Evolutionary conservation across 2,797 vertebrate species (phyloP).

Genomic region (Cirrhinus molitorella): DNA sequence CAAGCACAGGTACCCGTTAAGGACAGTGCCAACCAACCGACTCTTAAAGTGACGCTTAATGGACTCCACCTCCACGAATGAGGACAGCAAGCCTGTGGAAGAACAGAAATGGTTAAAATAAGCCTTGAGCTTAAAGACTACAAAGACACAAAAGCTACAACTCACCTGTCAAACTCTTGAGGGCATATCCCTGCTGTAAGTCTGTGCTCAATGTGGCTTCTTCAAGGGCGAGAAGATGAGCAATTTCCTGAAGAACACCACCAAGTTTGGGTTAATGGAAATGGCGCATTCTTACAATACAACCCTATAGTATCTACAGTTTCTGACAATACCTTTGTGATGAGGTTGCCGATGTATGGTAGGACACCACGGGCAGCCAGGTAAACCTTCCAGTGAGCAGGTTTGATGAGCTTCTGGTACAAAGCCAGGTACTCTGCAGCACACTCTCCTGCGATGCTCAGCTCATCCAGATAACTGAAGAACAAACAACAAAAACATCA

Average conservation of each 20-base stretch:
- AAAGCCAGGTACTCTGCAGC: slow-evolving; percentile 94
- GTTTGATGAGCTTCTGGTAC: slow-evolving; percentile 98
- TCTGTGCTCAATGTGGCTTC: slow-evolving; percentile 97
- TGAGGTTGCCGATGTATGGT: slow-evolving; percentile 96
- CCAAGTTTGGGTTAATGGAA: neutral
- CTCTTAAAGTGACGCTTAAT: slow-evolving; percentile 99
- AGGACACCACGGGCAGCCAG: slow-evolving; percentile 95
- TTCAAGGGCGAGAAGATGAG: slow-evolving; percentile 93
- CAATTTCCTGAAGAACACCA: slow-evolving; percentile 87
- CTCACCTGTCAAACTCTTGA: slow-evolving; percentile 97
- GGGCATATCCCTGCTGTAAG: slow-evolving; percentile 96
- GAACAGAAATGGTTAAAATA: neutral
- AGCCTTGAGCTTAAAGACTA: neutral
- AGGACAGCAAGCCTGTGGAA: slow-evolving; percentile 90
- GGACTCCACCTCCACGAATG: slow-evolving; percentile 98
- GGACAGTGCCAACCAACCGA: slow-evolving; percentile 95
- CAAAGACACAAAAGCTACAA: neutral
- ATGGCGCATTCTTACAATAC: neutral
- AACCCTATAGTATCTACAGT: neutral
- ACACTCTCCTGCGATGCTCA: slow-evolving; percentile 95
- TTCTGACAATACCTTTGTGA: slow-evolving; percentile 88
- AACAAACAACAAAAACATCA: slow-evolving; percentile 21
- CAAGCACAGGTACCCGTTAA: slow-evolving; percentile 96
- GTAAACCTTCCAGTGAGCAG: slow-evolving; percentile 98
- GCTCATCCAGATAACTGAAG: slow-evolving; percentile 93